Evolutionary conservation across 2,797 vertebrate genomes (phyloP), one percentile per base, ranked within the genome.

Genomic region (Propithecus deckenii): DNA sequence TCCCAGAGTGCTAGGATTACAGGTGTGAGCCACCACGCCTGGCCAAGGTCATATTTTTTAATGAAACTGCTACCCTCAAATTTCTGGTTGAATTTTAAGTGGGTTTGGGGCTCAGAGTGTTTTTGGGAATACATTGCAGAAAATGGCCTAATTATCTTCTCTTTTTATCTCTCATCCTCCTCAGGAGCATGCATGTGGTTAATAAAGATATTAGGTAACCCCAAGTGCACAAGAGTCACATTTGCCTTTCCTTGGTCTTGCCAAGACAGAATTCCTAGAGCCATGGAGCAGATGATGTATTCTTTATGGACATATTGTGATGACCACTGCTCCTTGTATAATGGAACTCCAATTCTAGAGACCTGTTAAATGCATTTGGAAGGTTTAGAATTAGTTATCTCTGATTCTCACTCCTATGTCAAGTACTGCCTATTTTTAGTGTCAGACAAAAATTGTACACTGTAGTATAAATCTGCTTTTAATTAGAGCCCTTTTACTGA

Each of bases 211-310:
- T 83, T 91, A 75, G 52, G 32, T 91, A 88, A 4, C 59, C n/a
- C 69, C 48, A 52, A 59, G 55, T 61, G 52, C 28, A 69, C 32
- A 89, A 52, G 20, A 74, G 32, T 89, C 89, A 59, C 57, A 38
- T 91, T 83, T 95, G 59, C 52, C 75, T 95, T 96, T 94, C 63
- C 48, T 90, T 97, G 20, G 18, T 79, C 69, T 91, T 43, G 7
- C 41, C 38, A 92, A 92, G 48, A 57, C 35, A 95, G 43, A 94
- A 89, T 86, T 94, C 46, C 74, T 93, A 84, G 74, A 83, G 15
- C 61, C n/a, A 23, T 9, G 38, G 43, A 78, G 35, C 79, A 59
- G 23, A 25, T 92, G 17, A 75, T 74, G 2, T 63, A 52, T 86
- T 63, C 46, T 32, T 75, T 63, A 80, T 55, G 57, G 71, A 76